Evolutionary conservation across 2,797 vertebrate species (phyloP).

Genomic region (Hipposideros larvatus): DNA sequence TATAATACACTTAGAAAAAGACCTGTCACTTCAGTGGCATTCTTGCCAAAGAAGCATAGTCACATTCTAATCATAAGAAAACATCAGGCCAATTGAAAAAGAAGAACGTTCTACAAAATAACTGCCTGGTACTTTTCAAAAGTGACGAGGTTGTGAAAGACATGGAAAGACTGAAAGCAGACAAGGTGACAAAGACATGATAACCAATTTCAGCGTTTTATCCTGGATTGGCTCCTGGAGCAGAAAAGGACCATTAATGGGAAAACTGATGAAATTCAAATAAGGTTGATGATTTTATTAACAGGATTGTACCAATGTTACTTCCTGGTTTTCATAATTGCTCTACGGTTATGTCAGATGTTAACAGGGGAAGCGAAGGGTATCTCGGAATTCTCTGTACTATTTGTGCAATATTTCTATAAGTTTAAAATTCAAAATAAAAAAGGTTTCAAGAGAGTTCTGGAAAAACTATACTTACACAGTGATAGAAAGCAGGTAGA

Average conservation of each 20-base stretch:
- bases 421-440: neutral
- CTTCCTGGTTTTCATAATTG: neutral
- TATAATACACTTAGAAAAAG: neutral
- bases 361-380: neutral
- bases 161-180: neutral
- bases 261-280: neutral
- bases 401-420: neutral
- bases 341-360: neutral
- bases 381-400: neutral
- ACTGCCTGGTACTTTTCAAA: neutral
- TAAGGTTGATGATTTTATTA: neutral
- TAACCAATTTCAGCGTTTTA: neutral
- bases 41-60: neutral
- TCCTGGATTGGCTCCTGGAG: neutral
- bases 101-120: neutral
- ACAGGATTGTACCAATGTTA: neutral
- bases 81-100: neutral
- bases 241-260: neutral
- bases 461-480: neutral
- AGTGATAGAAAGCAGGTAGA: neutral
- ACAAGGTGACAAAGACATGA: neutral
- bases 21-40: neutral
- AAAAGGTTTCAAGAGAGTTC: neutral
- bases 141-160: neutral
- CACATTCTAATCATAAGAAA: slow-evolving; percentile 2